Conservation (phyloP, 2,888 invertebrate genomes). For the Philereme vetulata region DNA sequence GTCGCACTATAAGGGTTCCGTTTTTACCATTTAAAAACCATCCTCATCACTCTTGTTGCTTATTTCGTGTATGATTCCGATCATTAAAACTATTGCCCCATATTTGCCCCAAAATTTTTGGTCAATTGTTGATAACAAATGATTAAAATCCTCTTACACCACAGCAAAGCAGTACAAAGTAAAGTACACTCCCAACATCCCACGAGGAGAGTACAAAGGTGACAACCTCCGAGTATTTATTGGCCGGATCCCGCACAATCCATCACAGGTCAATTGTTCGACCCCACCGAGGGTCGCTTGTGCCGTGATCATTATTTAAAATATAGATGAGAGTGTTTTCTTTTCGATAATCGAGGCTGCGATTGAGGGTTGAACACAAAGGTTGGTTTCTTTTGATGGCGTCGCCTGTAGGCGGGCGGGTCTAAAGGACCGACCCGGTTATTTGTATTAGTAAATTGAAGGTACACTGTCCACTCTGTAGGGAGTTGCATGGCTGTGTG, state of each 20-base stretch:
- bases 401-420: slow-evolving; percentile 68
- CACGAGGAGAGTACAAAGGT: slow-evolving; percentile 44
- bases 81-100: too few relatives aligned
- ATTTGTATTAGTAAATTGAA: slow-evolving; percentile 83
- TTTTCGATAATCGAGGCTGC: slow-evolving; percentile 81
- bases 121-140: not conserved
- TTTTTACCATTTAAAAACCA: too few relatives aligned
- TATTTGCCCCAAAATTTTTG: not conserved
- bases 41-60: too few relatives aligned
- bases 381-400: slow-evolving; percentile 66
- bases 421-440: slow-evolving; percentile 59
- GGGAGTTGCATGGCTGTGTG: slow-evolving; percentile 50
- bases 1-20: too few relatives aligned
- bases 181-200: slow-evolving; percentile 28
- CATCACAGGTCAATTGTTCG: slow-evolving; percentile 74
- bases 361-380: slow-evolving; percentile 79
- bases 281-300: slow-evolving; percentile 41
- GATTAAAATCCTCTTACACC: slow-evolving; percentile 23
- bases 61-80: too few relatives aligned
- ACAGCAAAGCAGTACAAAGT: slow-evolving; percentile 30
- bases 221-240: slow-evolving; percentile 66
- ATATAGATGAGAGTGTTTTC: slow-evolving; percentile 84
- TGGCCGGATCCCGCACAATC: slow-evolving; percentile 72
- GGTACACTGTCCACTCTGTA: slow-evolving; percentile 70
- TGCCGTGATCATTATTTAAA: slow-evolving; percentile 82